These are phyloP conservation scores for Holocentrus rufus DNA, from an alignment of 2,797 vertebrate genomes.

Conservation along the genomic window DNA sequence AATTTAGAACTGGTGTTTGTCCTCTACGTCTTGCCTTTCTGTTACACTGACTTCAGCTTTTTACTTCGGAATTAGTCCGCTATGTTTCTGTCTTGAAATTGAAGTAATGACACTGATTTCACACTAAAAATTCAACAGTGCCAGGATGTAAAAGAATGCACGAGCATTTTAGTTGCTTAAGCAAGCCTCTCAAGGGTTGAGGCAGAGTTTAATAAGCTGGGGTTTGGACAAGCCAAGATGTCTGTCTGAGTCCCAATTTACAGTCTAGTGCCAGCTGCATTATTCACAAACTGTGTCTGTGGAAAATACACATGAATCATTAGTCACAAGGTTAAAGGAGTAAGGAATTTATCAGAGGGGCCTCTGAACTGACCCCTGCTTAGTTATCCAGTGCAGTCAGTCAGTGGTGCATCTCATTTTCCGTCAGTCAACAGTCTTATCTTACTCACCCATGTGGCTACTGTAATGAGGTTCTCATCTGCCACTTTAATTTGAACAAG, in stretches of 20 bases:
- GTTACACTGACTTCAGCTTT: background rate
- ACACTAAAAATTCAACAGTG: background rate
- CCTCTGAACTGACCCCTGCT: constrained; percentile 2
- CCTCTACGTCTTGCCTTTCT: background rate
- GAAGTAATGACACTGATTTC: background rate
- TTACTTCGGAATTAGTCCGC: background rate
- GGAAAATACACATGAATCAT: constrained; percentile 5
- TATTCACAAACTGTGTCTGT: constrained; percentile 19
- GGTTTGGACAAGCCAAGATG: background rate
- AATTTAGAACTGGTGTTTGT: background rate
- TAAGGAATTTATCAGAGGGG: background rate
- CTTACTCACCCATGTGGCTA: constrained; percentile 4
- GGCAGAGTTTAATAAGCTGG: background rate
- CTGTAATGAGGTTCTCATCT: too few species aligned
- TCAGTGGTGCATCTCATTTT: background rate
- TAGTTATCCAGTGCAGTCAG: background rate
- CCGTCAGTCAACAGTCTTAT: constrained; percentile 1
- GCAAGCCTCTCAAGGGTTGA: too few species aligned
- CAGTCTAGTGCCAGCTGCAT: constrained; percentile 2
- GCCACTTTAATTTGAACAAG: too few species aligned
- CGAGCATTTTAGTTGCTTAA: background rate
- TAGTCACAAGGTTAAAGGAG: constrained; percentile 17
- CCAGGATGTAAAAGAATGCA: too few species aligned
- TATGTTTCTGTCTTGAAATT: background rate
- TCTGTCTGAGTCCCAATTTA: constrained; percentile 17